Evolutionary conservation across 2,888 invertebrate genomes (phyloP).

Genomic region (Euphydryas editha): DNA sequence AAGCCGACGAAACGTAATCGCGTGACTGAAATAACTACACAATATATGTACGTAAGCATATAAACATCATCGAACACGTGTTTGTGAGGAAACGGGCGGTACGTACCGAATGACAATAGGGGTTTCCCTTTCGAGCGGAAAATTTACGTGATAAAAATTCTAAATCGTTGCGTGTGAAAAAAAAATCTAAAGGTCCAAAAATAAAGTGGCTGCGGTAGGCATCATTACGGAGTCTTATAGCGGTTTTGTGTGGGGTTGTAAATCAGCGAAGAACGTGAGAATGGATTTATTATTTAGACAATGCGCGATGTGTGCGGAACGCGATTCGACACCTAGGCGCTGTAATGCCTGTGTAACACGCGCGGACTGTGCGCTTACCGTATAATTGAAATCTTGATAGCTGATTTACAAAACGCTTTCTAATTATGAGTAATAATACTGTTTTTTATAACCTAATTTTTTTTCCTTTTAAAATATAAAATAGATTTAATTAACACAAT

Average conservation of each 20-base stretch:
- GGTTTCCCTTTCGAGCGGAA: conserved; percentile 82
- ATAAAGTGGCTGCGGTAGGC: conserved; percentile 80
- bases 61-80: conserved; percentile 73
- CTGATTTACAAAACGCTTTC: conserved; percentile 30
- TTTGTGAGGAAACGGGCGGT: conserved; percentile 75
- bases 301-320: conserved; percentile 50
- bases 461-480: not conserved
- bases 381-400: conserved; percentile 41
- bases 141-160: conserved; percentile 83
- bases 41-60: conserved; percentile 60
- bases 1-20: conserved; percentile 69
- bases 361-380: conserved; percentile 30
- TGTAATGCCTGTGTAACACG: conserved; percentile 31
- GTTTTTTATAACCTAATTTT: not conserved
- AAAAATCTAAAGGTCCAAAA: conserved; percentile 73
- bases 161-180: conserved; percentile 80
- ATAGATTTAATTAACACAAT: not conserved
- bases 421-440: conserved; percentile 7
- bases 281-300: conserved; percentile 76
- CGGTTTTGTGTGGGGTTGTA: conserved; percentile 70
- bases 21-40: conserved; percentile 77
- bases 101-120: conserved; percentile 77
- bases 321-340: conserved; percentile 41
- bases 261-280: conserved; percentile 77
- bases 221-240: conserved; percentile 75